Conservation (phyloP, 2,797 vertebrate species). For the Synanceia verrucosa region DNA sequence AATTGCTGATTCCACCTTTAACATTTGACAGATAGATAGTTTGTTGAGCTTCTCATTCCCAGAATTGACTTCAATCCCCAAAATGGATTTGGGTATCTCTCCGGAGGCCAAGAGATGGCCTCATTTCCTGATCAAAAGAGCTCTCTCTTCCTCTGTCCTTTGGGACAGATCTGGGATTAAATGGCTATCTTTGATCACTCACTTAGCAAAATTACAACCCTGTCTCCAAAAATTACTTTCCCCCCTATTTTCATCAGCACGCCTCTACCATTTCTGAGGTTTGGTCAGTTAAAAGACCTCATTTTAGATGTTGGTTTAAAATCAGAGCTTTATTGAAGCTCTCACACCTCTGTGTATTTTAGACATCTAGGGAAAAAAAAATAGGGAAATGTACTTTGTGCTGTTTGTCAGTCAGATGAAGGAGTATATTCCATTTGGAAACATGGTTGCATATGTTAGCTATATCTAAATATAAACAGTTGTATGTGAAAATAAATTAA, state of each 20-base stretch:
- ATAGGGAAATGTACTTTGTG: background rate
- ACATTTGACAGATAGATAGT: conserved; percentile 60
- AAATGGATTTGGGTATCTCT: conserved; percentile 70
- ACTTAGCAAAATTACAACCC: conserved; percentile 81
- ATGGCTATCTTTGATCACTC: conserved; percentile 82
- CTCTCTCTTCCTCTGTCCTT: conserved; percentile 60
- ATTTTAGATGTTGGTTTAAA: conserved; percentile 40
- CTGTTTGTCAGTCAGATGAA: background rate
- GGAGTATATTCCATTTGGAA: background rate
- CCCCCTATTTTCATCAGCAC: conserved; percentile 14
- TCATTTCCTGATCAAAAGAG: conserved; percentile 81
- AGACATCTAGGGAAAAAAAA: background rate
- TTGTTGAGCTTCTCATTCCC: conserved; percentile 74
- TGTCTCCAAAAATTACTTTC: conserved; percentile 66
- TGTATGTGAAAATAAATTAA: conserved; percentile 24
- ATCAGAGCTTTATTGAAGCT: conserved; percentile 20
- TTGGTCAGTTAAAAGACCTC: conserved; percentile 45
- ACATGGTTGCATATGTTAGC: background rate
- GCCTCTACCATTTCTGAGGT: conserved; percentile 8
- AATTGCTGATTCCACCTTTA: background rate
- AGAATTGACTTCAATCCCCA: conserved; percentile 73
- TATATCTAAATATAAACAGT: background rate
- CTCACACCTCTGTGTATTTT: conserved; percentile 16
- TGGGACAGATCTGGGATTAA: conserved; percentile 82
- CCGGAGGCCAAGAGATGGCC: conserved; percentile 69